Base-by-base conservation (phyloP, 2,888 invertebrate species). In the Yponomeuta cagnagella region DNA sequence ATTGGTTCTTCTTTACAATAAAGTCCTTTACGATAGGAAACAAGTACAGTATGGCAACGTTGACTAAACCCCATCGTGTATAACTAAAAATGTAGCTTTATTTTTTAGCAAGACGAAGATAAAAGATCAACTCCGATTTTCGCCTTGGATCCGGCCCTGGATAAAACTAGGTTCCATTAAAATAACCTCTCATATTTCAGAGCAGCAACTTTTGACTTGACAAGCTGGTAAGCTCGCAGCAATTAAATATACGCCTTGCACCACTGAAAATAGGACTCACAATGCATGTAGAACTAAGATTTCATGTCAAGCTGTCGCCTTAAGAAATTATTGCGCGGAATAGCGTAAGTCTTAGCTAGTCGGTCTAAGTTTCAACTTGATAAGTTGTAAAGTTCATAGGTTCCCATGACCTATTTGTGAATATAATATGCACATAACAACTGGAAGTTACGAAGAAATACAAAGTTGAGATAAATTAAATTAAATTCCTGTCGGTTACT, bases 291-390 rank as follows among this genome's bases (percentile, higher is more conserved):
- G 31, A 31, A 33, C 63, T 23, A 10, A 23, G 65, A 6, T 65
- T 5, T n/a, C 65, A 65, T 33, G 65, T 33, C 65, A 65, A 65
- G 23, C 68, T 48, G 68, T 68, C 68, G 68, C 68, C 68, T 68
- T 68, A 10, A 37, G 68, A 68, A 68, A 68, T 68, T 68, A 68
- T 68, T 68, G 68, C 68, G 43, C 33, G 37, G 33, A 68, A 48
- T 33, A 23, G 37, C 67, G 5, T 37, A 68, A 68, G 30, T 12
- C 68, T 33, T 43, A 43, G 43, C 43, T 8, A 3, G 52, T 58
- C 15, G 52, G 52, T 58, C 52, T 15, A 33, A 15, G 37, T 37
- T 33, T 10, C 33, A 43, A 68, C 37, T 68, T 37, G 68, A 48
- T 48, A 68, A 68, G 68, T 43, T 48, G 37, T 58, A 37, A 68